phyloP scores from a whole-genome alignment of 1,140 invertebrate species.

The Sarcophaga bullata region DNA sequence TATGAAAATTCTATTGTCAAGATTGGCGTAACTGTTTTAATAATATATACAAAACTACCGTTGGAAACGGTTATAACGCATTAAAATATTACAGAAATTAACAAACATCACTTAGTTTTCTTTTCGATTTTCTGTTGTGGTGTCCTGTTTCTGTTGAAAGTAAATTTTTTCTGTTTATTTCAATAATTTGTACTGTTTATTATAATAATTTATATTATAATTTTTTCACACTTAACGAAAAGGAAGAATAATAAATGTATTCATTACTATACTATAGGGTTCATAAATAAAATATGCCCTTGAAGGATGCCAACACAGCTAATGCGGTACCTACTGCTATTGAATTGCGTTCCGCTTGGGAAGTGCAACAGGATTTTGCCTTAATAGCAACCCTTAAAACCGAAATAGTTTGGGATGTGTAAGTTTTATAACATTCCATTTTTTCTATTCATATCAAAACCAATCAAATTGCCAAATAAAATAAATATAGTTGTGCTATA shows the following conservation, averaged over 20 bases:
- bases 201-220: background rate
- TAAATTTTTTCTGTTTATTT: background rate
- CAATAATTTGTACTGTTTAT: constrained; percentile 3
- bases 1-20: no score
- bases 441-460: background rate
- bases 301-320: background rate
- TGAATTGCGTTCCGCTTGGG: constrained; percentile 49
- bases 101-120: no score
- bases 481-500: no score
- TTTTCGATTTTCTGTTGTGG: background rate
- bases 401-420: constrained; percentile 62
- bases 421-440: constrained; percentile 43
- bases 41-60: no score
- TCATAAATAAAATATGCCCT: background rate
- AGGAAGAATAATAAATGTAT: background rate
- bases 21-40: no score
- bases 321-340: background rate
- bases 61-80: no score
- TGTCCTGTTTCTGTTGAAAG: background rate
- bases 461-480: background rate
- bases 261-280: background rate
- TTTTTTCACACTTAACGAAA: background rate
- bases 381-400: constrained; percentile 50
- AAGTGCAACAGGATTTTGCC: constrained; percentile 61
- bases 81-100: no score